These are phyloP conservation scores for Athene noctua DNA, from an alignment of 2,113 vertebrate species.

Conservation along the genomic window DNA sequence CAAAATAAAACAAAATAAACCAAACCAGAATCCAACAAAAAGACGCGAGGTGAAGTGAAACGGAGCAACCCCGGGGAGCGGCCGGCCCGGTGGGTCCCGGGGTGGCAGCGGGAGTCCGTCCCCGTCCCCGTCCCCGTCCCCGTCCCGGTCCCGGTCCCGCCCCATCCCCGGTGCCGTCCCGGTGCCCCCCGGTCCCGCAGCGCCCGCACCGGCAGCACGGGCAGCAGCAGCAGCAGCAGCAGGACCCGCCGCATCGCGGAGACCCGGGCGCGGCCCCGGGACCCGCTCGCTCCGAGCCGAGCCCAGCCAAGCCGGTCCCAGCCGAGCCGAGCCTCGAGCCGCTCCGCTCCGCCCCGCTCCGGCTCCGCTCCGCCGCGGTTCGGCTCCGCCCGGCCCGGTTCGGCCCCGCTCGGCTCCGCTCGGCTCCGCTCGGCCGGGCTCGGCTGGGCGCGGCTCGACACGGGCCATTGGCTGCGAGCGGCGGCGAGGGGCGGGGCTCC, in stretches of 20 bases:
- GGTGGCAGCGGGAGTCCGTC: no score
- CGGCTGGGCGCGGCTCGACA: not conserved
- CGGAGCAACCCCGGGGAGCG: no score
- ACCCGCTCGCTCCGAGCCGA: no score
- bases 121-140: no score
- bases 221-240: not conserved
- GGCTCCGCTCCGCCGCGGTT: not conserved
- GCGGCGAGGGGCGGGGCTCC: rapidly evolving
- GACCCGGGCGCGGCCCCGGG: not conserved
- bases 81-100: no score
- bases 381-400: not conserved
- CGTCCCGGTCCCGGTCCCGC: not conserved
- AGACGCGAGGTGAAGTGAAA: no score
- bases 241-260: not conserved
- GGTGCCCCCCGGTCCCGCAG: not conserved
- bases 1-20: no score
- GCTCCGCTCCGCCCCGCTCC: not conserved
- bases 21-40: no score
- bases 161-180: not conserved
- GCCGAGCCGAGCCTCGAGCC: no score
- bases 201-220: not conserved
- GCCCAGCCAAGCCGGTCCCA: no score
- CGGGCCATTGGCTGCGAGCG: not conserved
- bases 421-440: not conserved
- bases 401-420: not conserved